Evolutionary conservation across 92 coral and sea anemone species (phyloP).

Genomic region (Palythoa heliodiscus): DNA sequence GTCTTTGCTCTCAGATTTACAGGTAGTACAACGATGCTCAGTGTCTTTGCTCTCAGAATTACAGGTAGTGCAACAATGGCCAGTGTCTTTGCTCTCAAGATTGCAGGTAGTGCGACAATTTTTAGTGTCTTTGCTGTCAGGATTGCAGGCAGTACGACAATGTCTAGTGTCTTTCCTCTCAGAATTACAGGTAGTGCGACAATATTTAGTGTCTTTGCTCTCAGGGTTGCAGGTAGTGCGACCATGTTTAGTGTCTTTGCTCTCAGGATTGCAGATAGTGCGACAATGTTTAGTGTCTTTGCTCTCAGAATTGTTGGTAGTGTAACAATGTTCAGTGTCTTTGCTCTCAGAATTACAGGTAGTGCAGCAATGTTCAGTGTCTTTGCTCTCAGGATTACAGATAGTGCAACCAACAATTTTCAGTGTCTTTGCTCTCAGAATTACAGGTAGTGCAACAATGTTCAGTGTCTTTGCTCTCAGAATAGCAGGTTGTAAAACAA

Average conservation of each 20-base stretch:
- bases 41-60: no score
- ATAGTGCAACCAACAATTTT: not conserved
- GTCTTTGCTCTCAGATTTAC: not conserved
- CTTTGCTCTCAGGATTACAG: no score
- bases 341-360: not conserved
- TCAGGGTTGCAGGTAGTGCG: not conserved
- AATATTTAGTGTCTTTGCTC: not conserved
- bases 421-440: conserved; percentile 6
- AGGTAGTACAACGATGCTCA: not conserved
- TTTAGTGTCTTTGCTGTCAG: not conserved
- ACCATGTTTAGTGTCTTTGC: not conserved
- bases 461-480: not conserved
- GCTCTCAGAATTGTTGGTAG: not conserved
- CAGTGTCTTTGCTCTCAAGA: conserved; percentile 3
- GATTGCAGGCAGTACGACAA: not conserved
- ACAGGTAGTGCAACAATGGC: not conserved
- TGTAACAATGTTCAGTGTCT: not conserved
- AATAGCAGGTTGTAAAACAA: no score
- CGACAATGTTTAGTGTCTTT: not conserved
- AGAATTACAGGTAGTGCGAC: not conserved
- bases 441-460: not conserved
- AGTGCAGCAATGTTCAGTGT: not conserved
- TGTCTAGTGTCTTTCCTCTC: not conserved
- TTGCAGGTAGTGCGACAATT: not conserved
- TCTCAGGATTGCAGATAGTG: not conserved